Evolutionary conservation across 2,888 invertebrate genomes (phyloP), one percentile per base, ranked within the genome.

Genomic region (Pachycephus smyrnensis): DNA sequence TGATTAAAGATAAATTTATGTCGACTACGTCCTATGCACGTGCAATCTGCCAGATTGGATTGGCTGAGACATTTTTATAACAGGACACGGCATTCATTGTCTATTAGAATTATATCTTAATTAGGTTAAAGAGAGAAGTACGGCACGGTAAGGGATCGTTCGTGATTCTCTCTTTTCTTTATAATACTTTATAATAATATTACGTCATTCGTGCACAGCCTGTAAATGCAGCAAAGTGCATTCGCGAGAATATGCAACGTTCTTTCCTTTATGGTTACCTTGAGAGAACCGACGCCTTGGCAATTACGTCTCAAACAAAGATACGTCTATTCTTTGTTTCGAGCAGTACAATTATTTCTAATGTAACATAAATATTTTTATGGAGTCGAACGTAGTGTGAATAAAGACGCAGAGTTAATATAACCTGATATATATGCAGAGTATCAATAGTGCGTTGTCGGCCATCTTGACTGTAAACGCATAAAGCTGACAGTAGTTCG

Each of bases 381-480:
- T 15, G 40, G 12, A 55, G 9, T 55, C 55, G 55, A 55, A 23
- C 23, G 9, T 23, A 23, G 23, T 9, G 0, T 1, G 23, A 55
- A 55, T 55, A 55, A 55, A 55, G 55, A 55, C 23, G 23, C 6
- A 23, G 23, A 12, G 1, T 4, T 23, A 40, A 40, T 55, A 55
- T 55, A 55, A 98, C 98, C 96, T 97, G 98, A 92, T 96, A 98
- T 91, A 96, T 96, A 90, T 98, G 97, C 87, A 99, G 94, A 68
- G 98, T 97, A 92, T 98, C 97, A 86, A 97, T 94, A 78, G 97
- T 97, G 84, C 97, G 93, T 82, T 95, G 94, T 90, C 97, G 97
- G 76, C 98, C 98, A 84, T 98, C 98, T 80, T 95, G 94, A 90
- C 96, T 98, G 94, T 98, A 98, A 79, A 98, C 97, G 92, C 98